These are phyloP conservation scores for Endomychus coccineus DNA, from an alignment of 2,888 invertebrate species.

Conservation along the genomic window DNA sequence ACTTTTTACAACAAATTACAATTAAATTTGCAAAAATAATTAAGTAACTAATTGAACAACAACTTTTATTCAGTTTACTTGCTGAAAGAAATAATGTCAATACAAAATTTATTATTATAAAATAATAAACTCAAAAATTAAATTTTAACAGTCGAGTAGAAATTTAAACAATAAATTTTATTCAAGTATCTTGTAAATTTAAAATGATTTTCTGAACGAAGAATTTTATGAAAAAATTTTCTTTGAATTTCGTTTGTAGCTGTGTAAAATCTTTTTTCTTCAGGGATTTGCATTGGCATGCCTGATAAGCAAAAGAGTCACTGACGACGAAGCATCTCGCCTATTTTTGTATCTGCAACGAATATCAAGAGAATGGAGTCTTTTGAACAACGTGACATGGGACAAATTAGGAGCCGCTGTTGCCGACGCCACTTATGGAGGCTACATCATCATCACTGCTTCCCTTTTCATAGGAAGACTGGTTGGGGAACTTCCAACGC, in stretches of 20 bases:
- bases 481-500: constrained; percentile 57
- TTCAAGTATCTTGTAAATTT: no score
- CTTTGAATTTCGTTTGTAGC: background rate
- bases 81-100: no score
- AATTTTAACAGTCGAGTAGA: no score
- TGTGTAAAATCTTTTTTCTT: constrained; percentile 22
- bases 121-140: no score
- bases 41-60: no score
- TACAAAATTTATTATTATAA: no score
- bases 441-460: constrained; percentile 62
- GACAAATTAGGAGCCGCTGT: constrained; percentile 60
- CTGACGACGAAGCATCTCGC: constrained; percentile 64
- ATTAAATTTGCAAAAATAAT: no score
- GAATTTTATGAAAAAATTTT: no score
- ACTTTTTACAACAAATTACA: no score
- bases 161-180: no score
- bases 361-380: constrained; percentile 66
- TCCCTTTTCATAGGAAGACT: constrained; percentile 60
- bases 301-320: constrained; percentile 60
- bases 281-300: constrained; percentile 63
- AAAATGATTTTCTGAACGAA: no score
- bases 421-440: constrained; percentile 60
- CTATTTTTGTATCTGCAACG: constrained; percentile 63
- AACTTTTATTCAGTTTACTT: no score
- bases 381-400: constrained; percentile 68